Percentiles rank a stretch among this genome's conserved stretches.
phyloP scores from a whole-genome alignment of 2,888 invertebrate species.

The Seira sanloemensis region DNA sequence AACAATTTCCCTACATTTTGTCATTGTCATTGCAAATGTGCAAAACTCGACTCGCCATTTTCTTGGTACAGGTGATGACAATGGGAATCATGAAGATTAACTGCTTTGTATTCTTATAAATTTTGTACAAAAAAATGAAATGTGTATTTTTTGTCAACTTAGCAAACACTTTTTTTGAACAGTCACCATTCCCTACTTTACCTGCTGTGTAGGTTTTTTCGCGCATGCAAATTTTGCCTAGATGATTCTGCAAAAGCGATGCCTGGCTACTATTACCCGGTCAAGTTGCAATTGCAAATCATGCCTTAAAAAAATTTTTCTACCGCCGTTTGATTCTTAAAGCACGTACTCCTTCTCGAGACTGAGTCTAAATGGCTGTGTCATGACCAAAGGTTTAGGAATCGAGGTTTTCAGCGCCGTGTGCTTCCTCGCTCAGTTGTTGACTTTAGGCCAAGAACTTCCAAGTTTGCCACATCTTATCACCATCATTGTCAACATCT shows the following conservation, averaged over 20 bases:
- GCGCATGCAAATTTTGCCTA: too few relatives aligned
- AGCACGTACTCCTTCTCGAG: neutral
- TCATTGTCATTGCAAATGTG: neutral
- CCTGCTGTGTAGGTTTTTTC: too few relatives aligned
- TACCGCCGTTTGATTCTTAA: too few relatives aligned
- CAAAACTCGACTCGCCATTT: neutral
- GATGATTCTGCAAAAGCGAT: too few relatives aligned
- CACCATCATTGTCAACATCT: conserved; percentile 12
- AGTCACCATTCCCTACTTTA: too few relatives aligned
- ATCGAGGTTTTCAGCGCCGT: neutral
- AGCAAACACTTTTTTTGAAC: neutral
- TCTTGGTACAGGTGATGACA: neutral
- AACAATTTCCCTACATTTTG: too few relatives aligned
- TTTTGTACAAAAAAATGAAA: too few relatives aligned
- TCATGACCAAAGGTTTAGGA: conserved; percentile 56
- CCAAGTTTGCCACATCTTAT: conserved; percentile 21
- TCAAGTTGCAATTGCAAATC: too few relatives aligned
- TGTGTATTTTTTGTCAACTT: too few relatives aligned
- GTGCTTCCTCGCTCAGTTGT: conserved; percentile 44
- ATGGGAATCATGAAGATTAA: conserved; percentile 2
- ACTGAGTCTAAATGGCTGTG: neutral
- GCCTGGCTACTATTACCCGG: too few relatives aligned
- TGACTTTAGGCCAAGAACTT: conserved; percentile 54
- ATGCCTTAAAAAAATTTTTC: too few relatives aligned
- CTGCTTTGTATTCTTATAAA: too few relatives aligned